phyloP scores from a whole-genome alignment of 2,888 invertebrate genomes.

The Coremacera marginata region DNA sequence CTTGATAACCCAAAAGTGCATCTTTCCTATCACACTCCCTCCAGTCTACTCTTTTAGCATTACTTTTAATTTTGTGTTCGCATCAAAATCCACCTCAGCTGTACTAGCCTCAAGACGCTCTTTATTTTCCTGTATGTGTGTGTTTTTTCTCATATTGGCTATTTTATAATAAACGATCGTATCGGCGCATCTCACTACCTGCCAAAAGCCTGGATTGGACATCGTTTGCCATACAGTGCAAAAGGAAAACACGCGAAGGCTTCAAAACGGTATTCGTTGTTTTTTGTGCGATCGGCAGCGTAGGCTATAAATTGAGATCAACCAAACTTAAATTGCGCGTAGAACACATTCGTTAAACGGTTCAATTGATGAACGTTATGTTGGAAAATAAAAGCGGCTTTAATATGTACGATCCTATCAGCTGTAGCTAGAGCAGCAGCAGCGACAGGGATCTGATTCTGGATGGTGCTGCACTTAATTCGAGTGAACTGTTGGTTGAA shows the following conservation, averaged over 20 bases:
- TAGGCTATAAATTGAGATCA: not conserved
- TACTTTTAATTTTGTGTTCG: not conserved
- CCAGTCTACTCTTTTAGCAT: not conserved
- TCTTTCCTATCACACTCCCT: not conserved
- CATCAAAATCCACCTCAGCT: not conserved
- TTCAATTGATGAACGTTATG: conserved; percentile 15
- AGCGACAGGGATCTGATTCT: too few species aligned
- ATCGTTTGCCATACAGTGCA: not conserved
- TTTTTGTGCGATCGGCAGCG: not conserved
- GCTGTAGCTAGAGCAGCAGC: not conserved
- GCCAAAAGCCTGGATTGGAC: not conserved
- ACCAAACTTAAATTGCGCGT: not conserved
- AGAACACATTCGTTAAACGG: conserved; percentile 29
- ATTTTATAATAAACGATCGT: not conserved
- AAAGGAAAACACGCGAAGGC: not conserved
- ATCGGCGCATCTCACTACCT: not conserved
- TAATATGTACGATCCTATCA: conserved; percentile 16
- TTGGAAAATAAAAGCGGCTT: not conserved
- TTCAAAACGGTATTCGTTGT: not conserved
- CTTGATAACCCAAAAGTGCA: conserved; percentile 4
- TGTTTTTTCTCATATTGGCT: not conserved
- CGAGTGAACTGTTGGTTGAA: not conserved
- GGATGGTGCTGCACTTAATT: not conserved
- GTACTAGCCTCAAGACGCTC: not conserved
- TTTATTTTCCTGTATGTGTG: not conserved